A percentile compares a stretch with the other conserved stretches of the same genome.
These are phyloP conservation scores for Nomada flava DNA, from an alignment of 2,888 invertebrate species.

Conservation along the genomic window DNA sequence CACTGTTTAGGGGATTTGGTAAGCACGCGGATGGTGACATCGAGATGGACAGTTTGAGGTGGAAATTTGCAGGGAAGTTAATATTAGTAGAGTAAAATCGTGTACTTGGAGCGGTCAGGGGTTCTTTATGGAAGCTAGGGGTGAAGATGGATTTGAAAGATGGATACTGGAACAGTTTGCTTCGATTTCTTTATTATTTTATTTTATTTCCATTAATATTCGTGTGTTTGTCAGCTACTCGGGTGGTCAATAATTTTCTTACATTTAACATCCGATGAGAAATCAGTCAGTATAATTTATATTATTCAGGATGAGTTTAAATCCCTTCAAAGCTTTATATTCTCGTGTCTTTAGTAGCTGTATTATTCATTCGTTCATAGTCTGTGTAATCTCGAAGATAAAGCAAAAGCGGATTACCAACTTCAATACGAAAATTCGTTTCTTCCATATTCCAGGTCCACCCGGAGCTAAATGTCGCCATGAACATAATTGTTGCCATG, in stretches of 20 bases:
- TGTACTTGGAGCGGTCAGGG: too few species aligned
- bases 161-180: too few species aligned
- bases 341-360: not conserved
- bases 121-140: too few species aligned
- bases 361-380: not conserved
- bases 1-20: not conserved
- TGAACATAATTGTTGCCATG: not conserved
- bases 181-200: too few species aligned
- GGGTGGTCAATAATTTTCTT: not conserved
- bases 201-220: too few species aligned
- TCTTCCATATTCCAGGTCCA: not conserved
- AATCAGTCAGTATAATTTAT: not conserved
- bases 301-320: constrained; percentile 4
- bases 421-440: not conserved
- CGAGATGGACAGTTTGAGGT: constrained; percentile 8
- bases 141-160: too few species aligned
- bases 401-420: not conserved
- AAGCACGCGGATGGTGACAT: constrained; percentile 19
- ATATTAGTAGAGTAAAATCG: too few species aligned
- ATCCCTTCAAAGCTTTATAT: not conserved
- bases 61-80: too few species aligned
- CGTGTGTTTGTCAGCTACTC: too few species aligned
- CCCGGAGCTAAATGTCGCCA: not conserved
- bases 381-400: not conserved
- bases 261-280: constrained; percentile 5